Evolutionary conservation across 92 coral and sea anemone species (phyloP), one percentile per base, ranked within the genome.

Genomic region (Heliopora coerulea): DNA sequence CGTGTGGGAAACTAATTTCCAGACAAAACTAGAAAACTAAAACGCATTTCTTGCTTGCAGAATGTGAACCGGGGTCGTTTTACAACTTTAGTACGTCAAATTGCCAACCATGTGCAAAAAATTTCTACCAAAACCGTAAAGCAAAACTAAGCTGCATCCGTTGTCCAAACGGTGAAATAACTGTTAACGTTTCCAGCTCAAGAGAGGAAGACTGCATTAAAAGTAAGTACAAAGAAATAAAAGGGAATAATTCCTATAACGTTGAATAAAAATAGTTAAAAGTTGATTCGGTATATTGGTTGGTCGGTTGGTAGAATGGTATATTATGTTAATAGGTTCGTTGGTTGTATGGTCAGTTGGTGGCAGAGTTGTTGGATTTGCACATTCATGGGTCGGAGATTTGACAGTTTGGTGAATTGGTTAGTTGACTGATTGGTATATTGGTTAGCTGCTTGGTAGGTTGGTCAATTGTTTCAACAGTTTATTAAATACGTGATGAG

Each of bases 181-280:
- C 52, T n/a, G 3, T 46, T 46, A 46, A 46, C 15, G n/a, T 8
- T n/a, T 46, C 52, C 52, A 46, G 52, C n/a, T 46, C 52, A 8
- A 46, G 17, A 7, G 52, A 17, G 59, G 25, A 28, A 27, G 56
- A 67, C 41, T 67, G 74, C 32, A 46, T 67, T 30, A 26, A 67
- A 23, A 67, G 74, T 67, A 49, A 37, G 74, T 63, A 40, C 21
- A 20, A 18, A 2, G 15, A 3, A 56, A 2, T 4, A 1, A 27
- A 24, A 23, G 8, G 37, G 37, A 59, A 24, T 8, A 28, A 28
- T 26, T 59, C n/a, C n/a, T n/a, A n/a, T n/a, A n/a, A n/a, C n/a
- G n/a, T n/a, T n/a, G n/a, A n/a, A n/a, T n/a, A n/a, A n/a, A n/a
- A n/a, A n/a, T n/a, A n/a, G n/a, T n/a, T n/a, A n/a, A n/a, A n/a